Evolutionary conservation across 2,113 vertebrate species (phyloP), one percentile per base, ranked within the genome.

Genomic region (Corythornis cristatus): DNA sequence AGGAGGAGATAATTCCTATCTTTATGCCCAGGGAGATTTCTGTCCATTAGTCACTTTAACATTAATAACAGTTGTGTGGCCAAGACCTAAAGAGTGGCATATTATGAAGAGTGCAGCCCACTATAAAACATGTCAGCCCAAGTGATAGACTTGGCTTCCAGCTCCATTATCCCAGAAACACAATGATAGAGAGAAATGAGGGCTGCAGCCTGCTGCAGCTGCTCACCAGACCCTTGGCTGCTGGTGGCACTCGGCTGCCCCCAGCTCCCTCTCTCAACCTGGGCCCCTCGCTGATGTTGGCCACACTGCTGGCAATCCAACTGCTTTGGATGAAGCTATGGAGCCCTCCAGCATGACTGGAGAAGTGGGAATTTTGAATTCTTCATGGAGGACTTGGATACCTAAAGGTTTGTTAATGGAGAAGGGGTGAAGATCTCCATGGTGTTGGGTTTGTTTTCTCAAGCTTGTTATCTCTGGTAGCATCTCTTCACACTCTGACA

Each of bases 1-100:
- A 56, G 68, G 70, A 77, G 60, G 56, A 93, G 83, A 89, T 84
- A 88, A 92, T 90, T 90, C 86, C 91, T 91, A 20, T 92, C 91
- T 83, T 91, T 80, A 64, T 84, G 86, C 78, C 89, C 56, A 51
- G 74, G 60, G 89, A 81, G 79, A 51, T n/a, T 81, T 87, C 79
- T 81, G 54, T 51, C 89, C 89, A 60, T 95, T 92, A 91, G 84
- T 91, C 80, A 77, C 80, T 90, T 93, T 20, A 75, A 58, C 64
- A 37, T 64, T 93, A 87, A 64, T 89, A 81, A 84, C 86, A 84
- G 86, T 72, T 73, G 74, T 93, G 89, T 93, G 74, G 56, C 90
- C 75, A 45, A 77, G 70, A 35, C 83, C 70, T 72, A 53, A 72
- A 81, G 54, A 73, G 58, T 25, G 60, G 64, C 74, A 62, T 61